Base-by-base conservation (phyloP, 64 coral and sea anemone genomes). In the Stichodactyla helianthus region DNA sequence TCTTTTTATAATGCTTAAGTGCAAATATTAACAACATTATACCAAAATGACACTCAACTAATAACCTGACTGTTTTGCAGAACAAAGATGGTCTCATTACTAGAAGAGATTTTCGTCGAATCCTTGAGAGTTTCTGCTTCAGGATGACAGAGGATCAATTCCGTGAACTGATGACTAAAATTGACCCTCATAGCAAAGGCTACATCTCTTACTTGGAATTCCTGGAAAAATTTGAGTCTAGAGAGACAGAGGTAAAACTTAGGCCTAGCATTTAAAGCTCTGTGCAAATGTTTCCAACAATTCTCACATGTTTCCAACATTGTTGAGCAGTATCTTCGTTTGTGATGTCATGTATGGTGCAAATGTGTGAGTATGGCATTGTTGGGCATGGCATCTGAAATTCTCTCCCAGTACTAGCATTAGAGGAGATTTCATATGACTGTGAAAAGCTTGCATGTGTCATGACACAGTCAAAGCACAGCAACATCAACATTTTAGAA, bases 61-160 rank as follows among this genome's bases (percentile, higher is more conserved):
- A 44, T 44, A 44, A 44, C 35, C 2, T 44, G 35, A 3, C 35
- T 44, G 4, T 18, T 31, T 74, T 74, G n/a, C 51, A 99, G 96
- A 99, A 99, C 53, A 94, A 95, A 88, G 93, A 99, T 91, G 96
- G 96, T 18, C 88, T 90, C 77, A 89, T 99, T 74, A 99, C 90
- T 20, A 91, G 87, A 51, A 87, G 96, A 57, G 96, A 99, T 53
- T 94, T 99, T 51, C 89, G 96, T 59, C 68, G 96, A 59, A 86
- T 99, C 2, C 82, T 99, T 7, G 96, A 99, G 79, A 99, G 90
- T 61, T 98, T 98, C 81, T 94, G 92, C 64, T 98, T 98, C 23
- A 93, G 95, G 71, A 94, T 99, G 90, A 95, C 79, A 54, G 90
- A 99, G 35, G 80, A 94, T 28, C 93, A 99, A 59, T 92, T 95